Evolutionary conservation across 2,797 vertebrate genomes (phyloP).

Genomic region (Dicrostonyx torquatus): DNA sequence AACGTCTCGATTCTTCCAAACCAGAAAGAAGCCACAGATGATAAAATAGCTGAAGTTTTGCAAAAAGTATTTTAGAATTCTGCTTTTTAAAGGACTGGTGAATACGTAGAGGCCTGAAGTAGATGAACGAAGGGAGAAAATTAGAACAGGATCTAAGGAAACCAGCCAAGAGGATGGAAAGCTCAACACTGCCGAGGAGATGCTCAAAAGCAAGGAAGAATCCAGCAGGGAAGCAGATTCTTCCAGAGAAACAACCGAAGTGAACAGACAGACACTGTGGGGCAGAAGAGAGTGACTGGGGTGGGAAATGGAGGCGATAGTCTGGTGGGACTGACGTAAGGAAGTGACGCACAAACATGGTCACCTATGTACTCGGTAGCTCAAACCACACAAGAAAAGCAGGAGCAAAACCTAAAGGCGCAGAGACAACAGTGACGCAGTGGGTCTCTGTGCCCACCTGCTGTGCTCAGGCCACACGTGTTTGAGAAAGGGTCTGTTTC

Average conservation of each 20-base stretch:
- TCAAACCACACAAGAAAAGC: not conserved
- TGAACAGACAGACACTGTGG: not conserved
- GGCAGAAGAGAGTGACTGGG: too few relatives aligned
- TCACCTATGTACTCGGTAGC: not conserved
- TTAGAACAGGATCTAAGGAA: not conserved
- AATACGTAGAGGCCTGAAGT: not conserved
- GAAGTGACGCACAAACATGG: not conserved
- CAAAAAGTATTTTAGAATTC: not conserved
- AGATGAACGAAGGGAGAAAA: not conserved
- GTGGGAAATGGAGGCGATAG: not conserved
- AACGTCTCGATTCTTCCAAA: not conserved
- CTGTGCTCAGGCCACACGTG: rapidly evolving
- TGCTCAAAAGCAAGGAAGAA: not conserved
- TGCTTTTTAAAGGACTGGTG: not conserved
- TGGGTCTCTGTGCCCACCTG: not conserved
- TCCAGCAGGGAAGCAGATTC: not conserved
- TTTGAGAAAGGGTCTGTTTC: not conserved
- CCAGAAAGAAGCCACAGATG: not conserved
- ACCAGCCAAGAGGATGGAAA: not conserved
- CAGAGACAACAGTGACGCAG: not conserved
- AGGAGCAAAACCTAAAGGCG: not conserved
- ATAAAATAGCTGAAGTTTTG: not conserved
- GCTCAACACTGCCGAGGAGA: not conserved
- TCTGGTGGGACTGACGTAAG: too few relatives aligned
- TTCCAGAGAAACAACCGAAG: not conserved